Evolutionary conservation across 2,797 vertebrate species (phyloP), one percentile per base, ranked within the genome.

Genomic region (Rachycentron canadum): DNA sequence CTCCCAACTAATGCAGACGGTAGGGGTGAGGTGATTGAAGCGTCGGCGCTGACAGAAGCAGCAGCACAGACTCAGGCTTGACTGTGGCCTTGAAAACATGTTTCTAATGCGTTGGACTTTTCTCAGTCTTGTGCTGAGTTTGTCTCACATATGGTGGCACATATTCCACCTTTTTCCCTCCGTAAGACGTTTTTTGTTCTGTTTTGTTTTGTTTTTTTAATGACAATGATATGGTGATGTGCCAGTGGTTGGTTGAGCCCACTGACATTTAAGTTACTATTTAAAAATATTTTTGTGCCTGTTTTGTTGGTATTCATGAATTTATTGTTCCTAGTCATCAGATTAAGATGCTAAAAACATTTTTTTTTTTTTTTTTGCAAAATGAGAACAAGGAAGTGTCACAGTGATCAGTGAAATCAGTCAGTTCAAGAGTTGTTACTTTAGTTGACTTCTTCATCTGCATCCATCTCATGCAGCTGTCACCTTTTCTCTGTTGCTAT

Each of bases 1-100:
- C 62, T 50, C 41, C 70, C 9, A 1, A 47, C 26, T 63, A 78
- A 58, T 64, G 56, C 36, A 52, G 13, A 55, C 66, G 32, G 63
- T 6, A 19, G 32, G 34, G 23, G 21, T 6, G 62, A 68, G 45
- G 4, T 43, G 53, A 65, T 13, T 38, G 58, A 60, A 53, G 73
- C 19, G 69, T 66, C 60, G 56, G 56, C 34, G 32, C n/a, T 14
- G n/a, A 12, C n/a, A 38, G 34, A 8, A 45, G 55, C 26, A 43
- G 64, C 66, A 55, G 23, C 9, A 26, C 36, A 53, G 28, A 23
- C 28, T 56, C 60, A 50, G 52, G 28, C 49, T 32, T 60, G 23
- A 52, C 14, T 73, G 21, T 17, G 26, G 16, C 49, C 13, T 43
- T 8, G 3, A 65, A 52, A 71, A 53, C 19, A 49, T 14, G 7